These are phyloP conservation scores for Melangyna quadrimaculata DNA, from an alignment of 2,888 invertebrate species.

Conservation along the genomic window DNA sequence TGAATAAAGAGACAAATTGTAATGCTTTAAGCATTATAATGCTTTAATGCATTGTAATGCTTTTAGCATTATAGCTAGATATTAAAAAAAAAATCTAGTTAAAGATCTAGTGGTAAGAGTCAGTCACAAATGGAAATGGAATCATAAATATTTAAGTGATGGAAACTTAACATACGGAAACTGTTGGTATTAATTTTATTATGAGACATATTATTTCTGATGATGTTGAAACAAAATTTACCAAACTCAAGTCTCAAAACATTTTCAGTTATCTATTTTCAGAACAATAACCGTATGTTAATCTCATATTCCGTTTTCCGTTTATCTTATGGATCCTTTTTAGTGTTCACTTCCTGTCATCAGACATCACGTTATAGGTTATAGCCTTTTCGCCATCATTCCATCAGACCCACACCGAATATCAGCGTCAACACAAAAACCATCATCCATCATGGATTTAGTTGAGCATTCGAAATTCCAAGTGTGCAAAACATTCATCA, in stretches of 20 bases:
- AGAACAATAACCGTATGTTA: slow-evolving; percentile 1
- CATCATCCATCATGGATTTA: slow-evolving; percentile 69
- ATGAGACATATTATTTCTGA: neutral
- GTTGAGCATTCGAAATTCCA: slow-evolving; percentile 59
- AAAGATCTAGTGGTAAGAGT: neutral
- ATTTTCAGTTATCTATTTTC: neutral
- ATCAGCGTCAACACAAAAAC: slow-evolving; percentile 54
- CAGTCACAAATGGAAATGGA: neutral
- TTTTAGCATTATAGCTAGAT: too few species aligned
- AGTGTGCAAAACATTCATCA: slow-evolving; percentile 65
- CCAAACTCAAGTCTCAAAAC: neutral
- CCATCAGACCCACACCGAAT: slow-evolving; percentile 20
- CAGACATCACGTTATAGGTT: neutral
- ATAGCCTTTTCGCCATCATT: slow-evolving; percentile 19
- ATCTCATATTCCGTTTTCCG: neutral
- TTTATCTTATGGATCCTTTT: slow-evolving; percentile 15
- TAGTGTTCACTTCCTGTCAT: neutral
- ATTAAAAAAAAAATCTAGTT: neutral
- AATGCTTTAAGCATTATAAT: too few species aligned
- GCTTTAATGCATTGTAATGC: too few species aligned
- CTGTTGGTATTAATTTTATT: neutral
- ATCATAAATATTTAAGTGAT: neutral
- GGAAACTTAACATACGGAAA: neutral
- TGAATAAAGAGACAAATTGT: too few species aligned
- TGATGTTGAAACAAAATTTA: neutral